phyloP scores from a whole-genome alignment of 2,113 vertebrate species.

The Syngnathoides biaculeatus region DNA sequence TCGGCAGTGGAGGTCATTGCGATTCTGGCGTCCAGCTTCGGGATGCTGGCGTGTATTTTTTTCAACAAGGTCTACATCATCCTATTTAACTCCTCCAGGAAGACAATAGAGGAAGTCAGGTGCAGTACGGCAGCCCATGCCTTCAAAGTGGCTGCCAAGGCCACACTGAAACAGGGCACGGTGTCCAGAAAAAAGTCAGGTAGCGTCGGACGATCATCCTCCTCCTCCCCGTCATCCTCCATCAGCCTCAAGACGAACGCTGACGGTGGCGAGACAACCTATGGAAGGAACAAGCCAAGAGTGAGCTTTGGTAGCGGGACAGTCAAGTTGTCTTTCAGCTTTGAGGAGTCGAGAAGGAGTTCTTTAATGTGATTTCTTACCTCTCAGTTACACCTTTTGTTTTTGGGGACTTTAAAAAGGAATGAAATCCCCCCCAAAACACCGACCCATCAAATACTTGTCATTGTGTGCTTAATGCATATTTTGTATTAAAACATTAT shows the following conservation, averaged over 20 bases:
- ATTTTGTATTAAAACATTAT: constrained; percentile 7
- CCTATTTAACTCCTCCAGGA: constrained; percentile 91
- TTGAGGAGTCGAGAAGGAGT: constrained; percentile 86
- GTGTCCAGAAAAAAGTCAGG: constrained; percentile 84
- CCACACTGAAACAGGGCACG: constrained; percentile 84
- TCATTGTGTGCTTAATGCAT: neutral
- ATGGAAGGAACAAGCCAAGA: constrained; percentile 79
- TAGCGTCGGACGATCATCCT: constrained; percentile 85
- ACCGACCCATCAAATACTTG: neutral
- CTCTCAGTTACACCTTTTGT: neutral
- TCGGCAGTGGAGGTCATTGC: constrained; percentile 96
- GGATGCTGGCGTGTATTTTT: constrained; percentile 93
- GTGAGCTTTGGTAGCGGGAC: constrained; percentile 93
- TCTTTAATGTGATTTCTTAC: constrained; percentile 59
- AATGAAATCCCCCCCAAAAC: constrained; percentile 1
- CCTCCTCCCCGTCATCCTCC: constrained; percentile 88
- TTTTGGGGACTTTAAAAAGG: constrained; percentile 23
- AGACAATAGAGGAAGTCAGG: constrained; percentile 94
- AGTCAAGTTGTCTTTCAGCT: constrained; percentile 88
- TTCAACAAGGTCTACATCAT: constrained; percentile 99
- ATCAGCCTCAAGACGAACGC: constrained; percentile 88
- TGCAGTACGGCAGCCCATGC: constrained; percentile 94
- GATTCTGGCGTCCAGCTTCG: constrained; percentile 93
- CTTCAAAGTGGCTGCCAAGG: constrained; percentile 93
- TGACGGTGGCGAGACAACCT: constrained; percentile 74